phyloP scores from a whole-genome alignment of 2,888 invertebrate genomes.

The Tetheella fluctuosa region DNA sequence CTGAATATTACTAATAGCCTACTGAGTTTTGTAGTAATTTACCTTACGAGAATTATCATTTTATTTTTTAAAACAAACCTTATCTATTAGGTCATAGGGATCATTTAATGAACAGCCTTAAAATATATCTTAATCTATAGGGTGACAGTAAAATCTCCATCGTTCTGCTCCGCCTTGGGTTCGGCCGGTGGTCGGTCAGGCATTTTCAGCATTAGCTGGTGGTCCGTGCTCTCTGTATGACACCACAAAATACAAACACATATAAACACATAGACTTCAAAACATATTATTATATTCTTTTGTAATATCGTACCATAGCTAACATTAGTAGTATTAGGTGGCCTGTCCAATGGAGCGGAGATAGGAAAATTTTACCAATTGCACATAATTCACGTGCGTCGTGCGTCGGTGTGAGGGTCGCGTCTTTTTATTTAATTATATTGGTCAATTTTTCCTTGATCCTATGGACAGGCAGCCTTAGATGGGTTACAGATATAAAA shows the following conservation, averaged over 20 bases:
- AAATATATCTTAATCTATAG: slow-evolving; percentile 43
- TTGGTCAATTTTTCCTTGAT: too few relatives aligned
- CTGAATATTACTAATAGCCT: slow-evolving; percentile 23
- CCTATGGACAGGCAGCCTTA: too few relatives aligned
- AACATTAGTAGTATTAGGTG: too few relatives aligned
- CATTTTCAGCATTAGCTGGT: slow-evolving; percentile 66
- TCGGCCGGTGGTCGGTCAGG: slow-evolving; percentile 61
- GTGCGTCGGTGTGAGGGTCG: too few relatives aligned
- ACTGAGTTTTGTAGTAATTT: slow-evolving; percentile 19
- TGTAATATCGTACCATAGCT: too few relatives aligned
- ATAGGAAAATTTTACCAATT: too few relatives aligned
- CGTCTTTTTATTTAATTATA: too few relatives aligned
- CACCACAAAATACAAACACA: slow-evolving; percentile 68
- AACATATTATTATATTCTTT: background rate
- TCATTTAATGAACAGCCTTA: slow-evolving; percentile 2
- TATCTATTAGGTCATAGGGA: background rate
- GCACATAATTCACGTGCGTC: too few relatives aligned
- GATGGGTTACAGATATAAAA: too few relatives aligned
- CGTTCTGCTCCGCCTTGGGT: slow-evolving; percentile 69
- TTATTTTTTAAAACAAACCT: background rate
- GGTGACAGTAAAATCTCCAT: slow-evolving; percentile 78
- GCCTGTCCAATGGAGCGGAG: too few relatives aligned
- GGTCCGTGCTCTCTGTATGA: slow-evolving; percentile 75
- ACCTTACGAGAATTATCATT: background rate
- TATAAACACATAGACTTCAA: slow-evolving; percentile 46